Evolutionary conservation across 2,888 invertebrate species (phyloP), one percentile per base, ranked within the genome.

Genomic region (Chironomus tentans): DNA sequence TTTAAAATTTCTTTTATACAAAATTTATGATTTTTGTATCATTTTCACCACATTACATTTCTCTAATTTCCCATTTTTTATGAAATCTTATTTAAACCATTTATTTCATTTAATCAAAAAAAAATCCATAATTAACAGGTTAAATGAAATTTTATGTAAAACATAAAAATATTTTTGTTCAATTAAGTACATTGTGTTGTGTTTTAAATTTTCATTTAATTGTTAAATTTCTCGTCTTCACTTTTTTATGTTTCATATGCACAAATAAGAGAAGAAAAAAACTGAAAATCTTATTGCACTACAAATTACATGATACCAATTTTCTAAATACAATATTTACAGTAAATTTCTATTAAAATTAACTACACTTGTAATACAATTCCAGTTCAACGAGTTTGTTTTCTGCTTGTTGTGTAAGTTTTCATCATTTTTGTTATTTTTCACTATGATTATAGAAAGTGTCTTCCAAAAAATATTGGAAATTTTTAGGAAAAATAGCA

Each of bases 301-400:
- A 65, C 65, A 65, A 56, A 65, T 65, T 65, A 65, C 65, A 65
- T 24, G 65, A 65, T 24, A 65, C 65, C 13, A 24, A 24, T 65
- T 65, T 65, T 65, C 56, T 56, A 56, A 56, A 56, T 65, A 65
- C 24, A 24, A 24, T 65, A 65, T 65, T 65, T 65, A 65, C 65
- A 65, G 18, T 18, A 65, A 22, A 65, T 65, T 65, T 65, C 22
- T 65, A 65, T 24, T 21, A 65, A 21, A 65, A 24, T 65, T 65
- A 65, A 21, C 65, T 65, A 65, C 65, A 65, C 65, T 56, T 56
- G 56, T 56, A 56, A 65, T 24, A 65, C 24, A 24, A 65, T 65
- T 65, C 65, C 65, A 65, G 65, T 65, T 65, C 65, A 24, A 65
- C 65, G 65, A 65, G 21, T 65, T 56, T 7, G 18, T 50, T 56